Percentiles rank a stretch among this genome's conserved stretches.
These are phyloP conservation scores for Mastigias papua DNA, from an alignment of 30 jellyfish, hydroid and myxozoan species.

Conservation along the genomic window DNA sequence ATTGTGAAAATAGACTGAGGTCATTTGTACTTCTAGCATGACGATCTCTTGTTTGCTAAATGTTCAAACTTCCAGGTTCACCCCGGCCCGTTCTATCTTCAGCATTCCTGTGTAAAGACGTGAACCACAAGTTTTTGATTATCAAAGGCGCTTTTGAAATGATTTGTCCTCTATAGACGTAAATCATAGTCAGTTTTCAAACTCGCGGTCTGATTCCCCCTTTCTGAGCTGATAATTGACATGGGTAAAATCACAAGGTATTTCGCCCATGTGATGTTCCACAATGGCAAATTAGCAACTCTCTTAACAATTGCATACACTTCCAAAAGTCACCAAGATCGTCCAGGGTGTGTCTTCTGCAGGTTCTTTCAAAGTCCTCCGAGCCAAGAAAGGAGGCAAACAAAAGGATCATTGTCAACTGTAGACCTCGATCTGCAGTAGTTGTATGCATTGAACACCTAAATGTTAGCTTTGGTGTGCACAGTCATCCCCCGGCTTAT, in stretches of 20 bases:
- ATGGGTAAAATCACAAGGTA: background rate
- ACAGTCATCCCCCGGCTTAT: conserved; percentile 32
- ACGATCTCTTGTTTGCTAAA: background rate
- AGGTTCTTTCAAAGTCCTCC: background rate
- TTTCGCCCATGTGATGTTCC: background rate
- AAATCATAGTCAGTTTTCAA: background rate
- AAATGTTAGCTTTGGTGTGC: background rate
- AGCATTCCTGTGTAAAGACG: background rate
- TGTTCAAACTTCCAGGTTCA: background rate
- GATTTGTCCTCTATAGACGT: background rate
- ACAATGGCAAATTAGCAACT: background rate
- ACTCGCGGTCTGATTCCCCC: background rate
- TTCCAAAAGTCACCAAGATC: background rate
- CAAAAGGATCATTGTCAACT: no score
- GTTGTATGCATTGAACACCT: background rate
- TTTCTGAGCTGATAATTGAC: conserved; percentile 5
- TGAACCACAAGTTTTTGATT: background rate
- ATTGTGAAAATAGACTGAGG: background rate
- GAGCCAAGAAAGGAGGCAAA: background rate
- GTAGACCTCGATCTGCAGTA: background rate
- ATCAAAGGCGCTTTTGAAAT: background rate
- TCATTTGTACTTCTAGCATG: background rate
- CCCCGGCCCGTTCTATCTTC: background rate
- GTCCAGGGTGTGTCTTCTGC: background rate
- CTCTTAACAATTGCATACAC: background rate